Evolutionary conservation across 2,113 vertebrate genomes (phyloP).

Genomic region (Crocuta crocuta): DNA sequence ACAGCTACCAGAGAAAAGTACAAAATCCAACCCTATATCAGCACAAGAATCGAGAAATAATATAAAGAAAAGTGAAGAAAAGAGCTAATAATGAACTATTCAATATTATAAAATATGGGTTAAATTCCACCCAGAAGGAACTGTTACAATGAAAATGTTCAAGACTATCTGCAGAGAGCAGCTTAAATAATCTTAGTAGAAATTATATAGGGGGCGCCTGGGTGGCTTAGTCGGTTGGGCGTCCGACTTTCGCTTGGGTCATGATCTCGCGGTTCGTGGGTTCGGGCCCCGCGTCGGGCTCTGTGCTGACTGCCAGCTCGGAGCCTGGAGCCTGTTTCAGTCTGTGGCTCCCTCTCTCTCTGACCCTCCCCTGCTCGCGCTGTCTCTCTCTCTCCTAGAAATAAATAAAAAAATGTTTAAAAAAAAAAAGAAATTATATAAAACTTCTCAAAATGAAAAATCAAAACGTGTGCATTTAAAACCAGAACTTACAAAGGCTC

Average conservation of each 20-base stretch:
- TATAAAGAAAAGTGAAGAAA: not conserved
- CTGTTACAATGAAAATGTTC: not conserved
- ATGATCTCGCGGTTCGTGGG: too few species aligned
- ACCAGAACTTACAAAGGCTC: not conserved
- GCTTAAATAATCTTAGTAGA: not conserved
- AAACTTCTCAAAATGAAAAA: not conserved
- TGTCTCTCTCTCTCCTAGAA: too few species aligned
- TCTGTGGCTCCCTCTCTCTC: too few species aligned
- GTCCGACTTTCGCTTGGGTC: too few species aligned
- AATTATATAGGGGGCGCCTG: too few species aligned
- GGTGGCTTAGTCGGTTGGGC: too few species aligned
- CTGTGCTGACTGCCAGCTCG: too few species aligned
- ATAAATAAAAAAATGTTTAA: too few species aligned
- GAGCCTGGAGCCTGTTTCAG: too few species aligned
- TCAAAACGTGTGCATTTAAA: not conserved
- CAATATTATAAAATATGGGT: not conserved
- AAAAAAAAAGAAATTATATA: not conserved
- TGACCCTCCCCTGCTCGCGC: too few species aligned
- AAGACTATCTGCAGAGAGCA: not conserved
- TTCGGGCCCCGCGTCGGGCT: too few species aligned
- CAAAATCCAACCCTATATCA: not conserved
- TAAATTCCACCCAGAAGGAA: not conserved
- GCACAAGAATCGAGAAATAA: not conserved
- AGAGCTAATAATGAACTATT: not conserved
- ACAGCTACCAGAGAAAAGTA: not conserved